A percentile compares a stretch with the other conserved stretches of the same genome.
phyloP scores from a whole-genome alignment of 1,140 invertebrate species.

The Steinernema khuongi region DNA sequence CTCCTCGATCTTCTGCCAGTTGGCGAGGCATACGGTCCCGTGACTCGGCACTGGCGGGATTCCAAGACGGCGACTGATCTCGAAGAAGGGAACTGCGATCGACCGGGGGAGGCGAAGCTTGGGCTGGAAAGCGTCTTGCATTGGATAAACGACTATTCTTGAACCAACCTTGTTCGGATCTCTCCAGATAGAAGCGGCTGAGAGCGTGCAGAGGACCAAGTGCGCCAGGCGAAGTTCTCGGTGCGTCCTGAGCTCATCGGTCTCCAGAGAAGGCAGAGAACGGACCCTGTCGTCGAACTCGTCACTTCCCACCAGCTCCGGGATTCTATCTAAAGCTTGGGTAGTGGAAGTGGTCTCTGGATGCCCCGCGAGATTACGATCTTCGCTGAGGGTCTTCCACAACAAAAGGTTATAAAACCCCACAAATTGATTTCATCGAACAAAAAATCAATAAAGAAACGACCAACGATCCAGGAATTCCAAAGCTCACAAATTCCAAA shows the following conservation, averaged over 20 bases:
- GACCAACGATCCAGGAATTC: too few relatives aligned
- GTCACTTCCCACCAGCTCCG: background rate
- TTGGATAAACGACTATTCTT: background rate
- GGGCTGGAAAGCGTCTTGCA: background rate
- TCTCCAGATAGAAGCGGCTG: background rate
- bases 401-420: too few relatives aligned
- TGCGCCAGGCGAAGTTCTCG: slow-evolving; percentile 8
- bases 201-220: background rate
- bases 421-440: too few relatives aligned
- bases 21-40: slow-evolving; percentile 8
- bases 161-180: background rate
- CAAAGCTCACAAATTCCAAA: background rate
- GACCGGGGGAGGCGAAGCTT: background rate
- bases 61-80: background rate
- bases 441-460: too few relatives aligned
- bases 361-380: too few relatives aligned
- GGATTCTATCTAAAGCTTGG: background rate
- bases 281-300: background rate
- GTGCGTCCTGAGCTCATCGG: background rate
- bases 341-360: too few relatives aligned
- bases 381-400: too few relatives aligned
- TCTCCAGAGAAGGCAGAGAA: background rate
- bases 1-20: background rate
- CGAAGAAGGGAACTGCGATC: slow-evolving; percentile 15
- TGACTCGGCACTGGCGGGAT: background rate